Evolutionary conservation across 2,888 invertebrate genomes (phyloP), one percentile per base, ranked within the genome.

Genomic region (Chloroclysta siterata): DNA sequence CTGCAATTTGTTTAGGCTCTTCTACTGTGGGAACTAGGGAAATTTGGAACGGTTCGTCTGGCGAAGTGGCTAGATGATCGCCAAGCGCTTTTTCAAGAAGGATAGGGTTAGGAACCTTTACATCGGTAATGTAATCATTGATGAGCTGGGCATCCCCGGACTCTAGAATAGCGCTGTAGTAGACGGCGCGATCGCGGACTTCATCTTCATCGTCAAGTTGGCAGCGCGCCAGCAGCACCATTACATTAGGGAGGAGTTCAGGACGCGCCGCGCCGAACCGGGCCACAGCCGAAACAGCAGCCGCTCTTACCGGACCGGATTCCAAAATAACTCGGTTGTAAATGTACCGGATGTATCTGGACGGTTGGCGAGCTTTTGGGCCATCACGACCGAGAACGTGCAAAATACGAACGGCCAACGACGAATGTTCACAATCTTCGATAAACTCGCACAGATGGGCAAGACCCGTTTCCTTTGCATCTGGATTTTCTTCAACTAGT

Each of bases 361-460:
- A 97, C 0, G 99, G 99, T 71, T 97, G 97, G 72, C 97, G 97
- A 0, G 99, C 98, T 72, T 97, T 96, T 0, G 99, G 99, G 0
- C 99, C 99, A 89, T 99, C 99, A 67, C 97, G 96, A 0, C 99
- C 99, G 1, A 99, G 93, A 59, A 99, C 93, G 93, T 99, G 98
- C 48, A 99, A 94, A 75, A 99, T 99, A 46, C 98, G 95, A 0
- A 99, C 99, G 5, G 99, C 99, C 72, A 99, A 94, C 54, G 98
- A 97, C 0, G 98, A 97, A 84, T 99, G 99, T 79, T 99, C 99
- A 83, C 99, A 99, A 88, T 99, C 99, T 84, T 99, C 99, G 75
- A 99, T 99, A 80, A 99, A 99, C 87, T 99, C 99, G 80, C 99
- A 99, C 6, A 99, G 94, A 89, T 99, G 99, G 0, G 99, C 98